Base-by-base conservation (phyloP, 2,888 invertebrate species). In the Carpatolechia fugitivella region DNA sequence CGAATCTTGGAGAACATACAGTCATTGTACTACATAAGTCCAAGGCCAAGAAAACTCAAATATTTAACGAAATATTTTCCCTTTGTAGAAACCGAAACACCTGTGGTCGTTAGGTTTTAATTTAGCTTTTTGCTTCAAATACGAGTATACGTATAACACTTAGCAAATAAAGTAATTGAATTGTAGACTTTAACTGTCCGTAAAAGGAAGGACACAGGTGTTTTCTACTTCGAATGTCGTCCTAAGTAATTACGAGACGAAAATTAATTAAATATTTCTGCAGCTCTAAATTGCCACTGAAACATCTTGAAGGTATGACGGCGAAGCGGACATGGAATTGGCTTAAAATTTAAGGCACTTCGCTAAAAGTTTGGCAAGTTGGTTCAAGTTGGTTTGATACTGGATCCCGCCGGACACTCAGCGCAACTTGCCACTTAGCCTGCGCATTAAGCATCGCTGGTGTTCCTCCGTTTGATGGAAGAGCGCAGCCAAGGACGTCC, bases 341-440 rank as follows among this genome's bases (percentile, higher is more conserved):
- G 75, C 81, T 85, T 84, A 80, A 82, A 85, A 79, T 84, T 84
- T 82, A 82, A 82, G 74, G 76, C 76, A 80, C 80, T 84, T 78
- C 74, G 69, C 65, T 70, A 61, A 72, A 78, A 84, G 77, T 85
- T 84, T 54, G 60, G 67, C 62, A 74, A 80, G 74, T 80, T 82
- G 3, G 61, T 59, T 49, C 61, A 72, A 78, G 72, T 75, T 73
- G 74, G 78, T 72, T 64, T 63, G 68, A 74, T 67, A 72, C 67
- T 59, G 65, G 70, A 78, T 78, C 74, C 70, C 69, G 54, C 55
- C 62, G 70, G 70, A 65, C 47, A 14, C 13, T 18, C 35, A 18
- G 58, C 57, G 53, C 11, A 36, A 48, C 50, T 56, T 56, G 30
- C 56, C 52, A 56, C 52, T 52, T 48, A 52, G 47, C 18, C 30